phyloP scores from a whole-genome alignment of 2,888 invertebrate species.

The Rugalucina vietnamica region DNA sequence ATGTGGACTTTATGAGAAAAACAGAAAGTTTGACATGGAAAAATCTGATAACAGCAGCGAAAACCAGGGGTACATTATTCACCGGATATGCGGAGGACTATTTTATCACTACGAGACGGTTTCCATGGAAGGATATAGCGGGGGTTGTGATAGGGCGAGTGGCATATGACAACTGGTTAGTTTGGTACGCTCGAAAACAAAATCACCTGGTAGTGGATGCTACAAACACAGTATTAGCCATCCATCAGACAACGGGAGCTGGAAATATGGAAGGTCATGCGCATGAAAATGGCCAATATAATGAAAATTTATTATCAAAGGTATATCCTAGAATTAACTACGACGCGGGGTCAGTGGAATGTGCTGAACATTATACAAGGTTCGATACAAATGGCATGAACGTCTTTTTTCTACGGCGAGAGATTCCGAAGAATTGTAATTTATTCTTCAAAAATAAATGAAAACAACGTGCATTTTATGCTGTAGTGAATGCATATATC shows the following conservation, averaged over 20 bases:
- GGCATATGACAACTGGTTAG: constrained; percentile 79
- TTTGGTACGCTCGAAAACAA: constrained; percentile 66
- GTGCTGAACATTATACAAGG: constrained; percentile 55
- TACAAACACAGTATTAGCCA: constrained; percentile 71
- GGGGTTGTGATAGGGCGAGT: constrained; percentile 76
- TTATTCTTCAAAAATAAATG: no score
- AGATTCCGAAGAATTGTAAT: no score
- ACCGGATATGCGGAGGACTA: constrained; percentile 74
- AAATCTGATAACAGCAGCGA: constrained; percentile 55
- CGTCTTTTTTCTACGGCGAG: no score
- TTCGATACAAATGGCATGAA: no score
- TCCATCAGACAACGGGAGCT: constrained; percentile 76
- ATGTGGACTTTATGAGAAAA: constrained; percentile 68
- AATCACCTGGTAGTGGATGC: constrained; percentile 70
- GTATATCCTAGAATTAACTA: constrained; percentile 66
- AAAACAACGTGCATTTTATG: no score
- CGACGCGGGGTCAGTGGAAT: constrained; percentile 68
- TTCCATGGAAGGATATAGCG: constrained; percentile 75
- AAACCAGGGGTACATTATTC: constrained; percentile 68
- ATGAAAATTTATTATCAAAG: constrained; percentile 63
- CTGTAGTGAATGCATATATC: no score
- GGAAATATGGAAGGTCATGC: constrained; percentile 73
- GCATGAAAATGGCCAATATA: constrained; percentile 66
- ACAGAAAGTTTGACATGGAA: constrained; percentile 59
- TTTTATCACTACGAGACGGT: constrained; percentile 71